Evolutionary conservation across 2,888 invertebrate genomes (phyloP).

Genomic region (Autographa pulchrina): DNA sequence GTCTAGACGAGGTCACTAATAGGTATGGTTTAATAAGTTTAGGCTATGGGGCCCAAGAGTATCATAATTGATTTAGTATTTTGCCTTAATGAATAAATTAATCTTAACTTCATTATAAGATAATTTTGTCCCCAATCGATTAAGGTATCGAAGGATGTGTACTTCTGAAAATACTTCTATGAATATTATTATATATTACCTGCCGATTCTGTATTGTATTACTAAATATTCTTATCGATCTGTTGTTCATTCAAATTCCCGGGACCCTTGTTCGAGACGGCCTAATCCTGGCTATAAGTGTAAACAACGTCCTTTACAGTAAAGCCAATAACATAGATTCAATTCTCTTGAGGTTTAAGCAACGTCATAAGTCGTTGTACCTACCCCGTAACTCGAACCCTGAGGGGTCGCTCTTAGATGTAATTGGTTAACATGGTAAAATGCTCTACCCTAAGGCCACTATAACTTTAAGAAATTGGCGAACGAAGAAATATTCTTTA

Average conservation of each 20-base stretch:
- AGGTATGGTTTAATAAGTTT: conserved; percentile 19
- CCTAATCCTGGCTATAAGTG: conserved; percentile 1
- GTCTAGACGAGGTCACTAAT: conserved; percentile 46
- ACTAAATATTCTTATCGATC: not conserved
- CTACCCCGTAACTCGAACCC: not conserved
- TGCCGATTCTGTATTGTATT: not conserved
- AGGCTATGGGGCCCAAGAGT: conserved; percentile 17
- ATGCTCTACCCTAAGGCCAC: not conserved
- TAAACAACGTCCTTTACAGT: not conserved
- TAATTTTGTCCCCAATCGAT: too few species aligned
- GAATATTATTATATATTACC: too few species aligned
- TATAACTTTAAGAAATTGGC: not conserved
- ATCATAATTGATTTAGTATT: not conserved
- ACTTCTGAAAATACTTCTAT: too few species aligned
- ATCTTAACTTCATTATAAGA: not conserved
- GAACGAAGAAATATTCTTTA: not conserved
- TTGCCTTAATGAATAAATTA: not conserved
- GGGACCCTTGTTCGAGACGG: not conserved
- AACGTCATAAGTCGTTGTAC: not conserved
- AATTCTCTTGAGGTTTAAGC: conserved; percentile 1
- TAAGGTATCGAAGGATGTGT: too few species aligned
- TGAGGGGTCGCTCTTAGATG: not conserved
- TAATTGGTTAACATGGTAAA: conserved; percentile 1
- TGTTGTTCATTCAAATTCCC: not conserved
- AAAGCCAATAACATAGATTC: not conserved